Base-by-base conservation (phyloP, 2,888 invertebrate genomes). In the Lottia gigantea region DNA sequence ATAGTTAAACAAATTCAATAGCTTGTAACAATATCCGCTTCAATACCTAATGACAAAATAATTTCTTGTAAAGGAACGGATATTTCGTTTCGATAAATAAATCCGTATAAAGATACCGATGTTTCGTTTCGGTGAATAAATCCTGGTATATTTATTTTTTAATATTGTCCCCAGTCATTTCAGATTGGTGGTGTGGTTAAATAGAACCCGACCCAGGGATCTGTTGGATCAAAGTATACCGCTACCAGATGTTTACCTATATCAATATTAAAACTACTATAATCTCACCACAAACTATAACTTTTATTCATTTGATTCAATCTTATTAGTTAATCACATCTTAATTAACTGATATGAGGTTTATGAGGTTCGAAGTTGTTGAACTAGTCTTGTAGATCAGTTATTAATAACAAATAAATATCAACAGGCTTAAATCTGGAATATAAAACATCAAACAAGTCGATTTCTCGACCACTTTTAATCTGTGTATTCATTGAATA, bases 61-160 rank as follows among this genome's bases (percentile, higher is more conserved):
- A 55, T 23, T 19, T 23, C 55, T 55, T 55, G 55, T 55, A 55
- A 55, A 55, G 55, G 23, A 55, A 55, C 55, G 19, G 23, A 55
- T 55, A 55, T 23, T 55, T 55, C 55, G 55, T 55, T 55, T 55
- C 55, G 23, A 55, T 23, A 55, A 55, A 55, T 55, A 55, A 55
- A 55, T 55, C 55, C 55, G 55, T 19, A 23, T 55, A 55, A 55
- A 55, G 55, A 14, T 23, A 55, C 55, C 55, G 55, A 55, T 55
- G 55, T 55, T 55, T 55, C 55, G 55, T 55, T 55, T 55, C 55
- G 55, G 55, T 55, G 55, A 55, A 55, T 55, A 55, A 55, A 55
- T 15, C 40, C 40, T 14, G 4, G 0, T 14, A 23, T 19, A 55
- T 55, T 23, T 2, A 55, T 55, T 55, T 55, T 55, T 55, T 55